A percentile compares a stretch with the other conserved stretches of the same genome.
These are phyloP conservation scores for Labrus mixtus DNA, from an alignment of 2,113 vertebrate genomes.

Conservation along the genomic window DNA sequence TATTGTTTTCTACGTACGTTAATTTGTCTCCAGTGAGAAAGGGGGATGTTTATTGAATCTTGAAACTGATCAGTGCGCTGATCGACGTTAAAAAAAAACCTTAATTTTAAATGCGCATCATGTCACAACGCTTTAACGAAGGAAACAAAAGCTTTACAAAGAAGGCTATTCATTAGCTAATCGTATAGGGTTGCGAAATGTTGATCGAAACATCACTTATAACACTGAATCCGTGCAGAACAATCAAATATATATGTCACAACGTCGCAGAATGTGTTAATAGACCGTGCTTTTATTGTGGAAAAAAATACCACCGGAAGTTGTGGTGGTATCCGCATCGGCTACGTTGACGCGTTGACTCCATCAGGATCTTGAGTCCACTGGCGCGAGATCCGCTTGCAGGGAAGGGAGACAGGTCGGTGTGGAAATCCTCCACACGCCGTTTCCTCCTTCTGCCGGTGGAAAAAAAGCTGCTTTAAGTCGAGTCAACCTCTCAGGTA, in stretches of 20 bases:
- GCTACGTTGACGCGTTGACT: slow-evolving; percentile 28
- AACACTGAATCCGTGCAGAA: too few relatives aligned
- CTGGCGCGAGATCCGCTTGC: slow-evolving; percentile 58
- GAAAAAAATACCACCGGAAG: slow-evolving; percentile 46
- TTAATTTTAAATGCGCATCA: not conserved
- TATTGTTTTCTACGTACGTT: not conserved
- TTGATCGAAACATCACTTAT: not conserved
- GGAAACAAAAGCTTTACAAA: too few relatives aligned
- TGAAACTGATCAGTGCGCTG: not conserved
- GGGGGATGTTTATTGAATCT: not conserved
- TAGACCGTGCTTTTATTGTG: slow-evolving; percentile 46
- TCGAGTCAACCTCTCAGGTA: slow-evolving; percentile 58
- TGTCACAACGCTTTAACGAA: not conserved
- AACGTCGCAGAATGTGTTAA: not conserved
- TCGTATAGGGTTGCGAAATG: too few relatives aligned
- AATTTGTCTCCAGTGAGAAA: not conserved
- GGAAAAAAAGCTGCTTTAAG: slow-evolving; percentile 6
- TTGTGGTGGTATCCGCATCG: not conserved
- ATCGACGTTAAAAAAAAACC: not conserved
- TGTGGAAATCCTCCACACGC: not conserved
- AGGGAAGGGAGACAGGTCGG: slow-evolving; percentile 23
- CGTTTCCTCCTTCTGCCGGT: not conserved
- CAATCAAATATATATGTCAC: not conserved
- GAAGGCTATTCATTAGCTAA: too few relatives aligned
- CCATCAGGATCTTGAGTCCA: slow-evolving; percentile 39